Base-by-base conservation (phyloP, 2,888 invertebrate species). In the Leptinotarsa tumamoca region DNA sequence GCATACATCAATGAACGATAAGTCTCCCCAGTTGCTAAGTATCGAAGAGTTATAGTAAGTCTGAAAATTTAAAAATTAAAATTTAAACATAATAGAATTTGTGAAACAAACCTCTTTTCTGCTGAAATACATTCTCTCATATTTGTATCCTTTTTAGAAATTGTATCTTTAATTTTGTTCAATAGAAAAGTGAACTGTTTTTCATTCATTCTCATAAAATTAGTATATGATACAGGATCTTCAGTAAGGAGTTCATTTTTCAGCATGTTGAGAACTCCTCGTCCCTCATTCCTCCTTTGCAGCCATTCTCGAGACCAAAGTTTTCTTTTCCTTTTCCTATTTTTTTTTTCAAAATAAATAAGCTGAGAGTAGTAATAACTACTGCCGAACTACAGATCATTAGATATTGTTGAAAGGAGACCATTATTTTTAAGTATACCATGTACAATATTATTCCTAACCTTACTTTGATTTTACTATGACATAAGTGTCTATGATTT, bases 81-180 rank as follows among this genome's bases (percentile, higher is more conserved):
- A 58, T n/a, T 49, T 23, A 17, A 52, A 21, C 10, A 17, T 54
- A 13, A 54, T 69, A n/a, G 1, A 17, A 43, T 43, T 13, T 43
- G 49, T 14, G 4, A 27, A 43, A 66, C 4, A 7, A 67, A 67
- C 49, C 51, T 67, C 18, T 67, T 50, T 67, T 4, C 49, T 10
- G 67, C 13, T n/a, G 67, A 67, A n/a, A 67, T 15, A 67, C 67
- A 67, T 15, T 67, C 49, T 67, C 67, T 67, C 67, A 50, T 67
- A 67, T 50, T 67, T 14, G 67, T 67, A 23, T 67, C 49, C 23
- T 18, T 67, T 67, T 4, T 49, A 7, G 49, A 4, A 14, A 67
- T 67, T 17, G 7, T 50, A 23, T 67, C n/a, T 33, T 43, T 15
- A 18, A 67, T 49, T 13, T n/a, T 67, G 50, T 67, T 5, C 33